These are phyloP conservation scores for Chroicocephalus ridibundus DNA, from an alignment of 2,113 vertebrate genomes.

Conservation along the genomic window DNA sequence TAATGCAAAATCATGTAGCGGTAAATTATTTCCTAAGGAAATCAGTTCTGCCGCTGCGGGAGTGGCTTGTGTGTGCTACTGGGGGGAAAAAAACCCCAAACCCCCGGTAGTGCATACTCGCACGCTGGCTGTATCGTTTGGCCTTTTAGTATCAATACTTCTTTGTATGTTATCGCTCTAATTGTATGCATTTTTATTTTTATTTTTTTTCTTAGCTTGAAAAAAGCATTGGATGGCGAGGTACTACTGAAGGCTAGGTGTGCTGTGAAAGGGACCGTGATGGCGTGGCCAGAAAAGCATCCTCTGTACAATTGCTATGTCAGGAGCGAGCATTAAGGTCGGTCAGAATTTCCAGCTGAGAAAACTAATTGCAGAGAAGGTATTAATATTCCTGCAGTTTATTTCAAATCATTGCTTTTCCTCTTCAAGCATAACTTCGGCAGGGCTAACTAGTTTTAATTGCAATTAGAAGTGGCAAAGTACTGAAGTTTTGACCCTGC, in stretches of 20 bases:
- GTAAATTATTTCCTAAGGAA: neutral
- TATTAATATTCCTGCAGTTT: neutral
- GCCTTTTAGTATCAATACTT: neutral
- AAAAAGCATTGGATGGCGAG: neutral
- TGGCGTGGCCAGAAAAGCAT: neutral
- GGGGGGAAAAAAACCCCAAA: fast-evolving
- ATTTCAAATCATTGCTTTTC: neutral
- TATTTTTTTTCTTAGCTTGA: neutral
- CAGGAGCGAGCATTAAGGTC: neutral
- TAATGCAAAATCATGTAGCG: fast-evolving
- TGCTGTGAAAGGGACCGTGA: neutral
- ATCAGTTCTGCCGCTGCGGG: neutral
- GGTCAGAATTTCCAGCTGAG: neutral
- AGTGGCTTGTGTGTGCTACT: fast-evolving
- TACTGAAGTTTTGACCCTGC: neutral
- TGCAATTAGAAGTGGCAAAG: fast-evolving
- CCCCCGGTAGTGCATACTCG: too few species aligned
- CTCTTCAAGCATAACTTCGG: neutral
- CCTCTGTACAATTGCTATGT: fast-evolving
- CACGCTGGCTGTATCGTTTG: neutral
- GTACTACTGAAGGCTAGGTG: fast-evolving
- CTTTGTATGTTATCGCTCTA: neutral
- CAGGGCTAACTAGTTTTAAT: neutral
- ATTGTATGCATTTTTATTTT: neutral
- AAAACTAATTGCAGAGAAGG: neutral